Evolutionary conservation across 2,797 vertebrate species (phyloP).

Genomic region (Mus caroli): DNA sequence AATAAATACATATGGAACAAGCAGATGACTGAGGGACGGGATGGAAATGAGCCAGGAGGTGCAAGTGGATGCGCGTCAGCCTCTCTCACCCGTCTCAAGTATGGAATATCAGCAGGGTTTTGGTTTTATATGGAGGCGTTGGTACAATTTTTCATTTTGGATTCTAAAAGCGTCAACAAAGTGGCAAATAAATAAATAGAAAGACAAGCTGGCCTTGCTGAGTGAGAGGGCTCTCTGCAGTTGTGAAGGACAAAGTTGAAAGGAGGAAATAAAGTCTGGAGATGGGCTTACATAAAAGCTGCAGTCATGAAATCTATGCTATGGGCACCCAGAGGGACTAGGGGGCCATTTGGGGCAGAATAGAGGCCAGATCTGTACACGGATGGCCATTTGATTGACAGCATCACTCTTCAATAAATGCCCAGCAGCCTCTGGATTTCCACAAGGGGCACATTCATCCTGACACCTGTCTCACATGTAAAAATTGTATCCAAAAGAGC

Average conservation of each 20-base stretch:
- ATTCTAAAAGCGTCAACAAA: neutral
- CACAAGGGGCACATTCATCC: neutral
- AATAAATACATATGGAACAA: neutral
- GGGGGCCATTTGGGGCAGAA: neutral
- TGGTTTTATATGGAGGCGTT: neutral
- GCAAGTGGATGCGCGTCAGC: rapidly evolving
- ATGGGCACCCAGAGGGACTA: rapidly evolving
- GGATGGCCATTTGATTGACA: neutral
- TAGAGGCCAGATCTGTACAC: neutral
- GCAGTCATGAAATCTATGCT: neutral
- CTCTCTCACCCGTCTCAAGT: too few species aligned
- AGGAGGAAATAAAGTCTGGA: neutral
- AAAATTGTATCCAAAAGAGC: neutral
- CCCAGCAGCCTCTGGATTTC: neutral
- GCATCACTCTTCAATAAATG: neutral
- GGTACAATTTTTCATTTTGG: neutral
- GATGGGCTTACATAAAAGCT: neutral
- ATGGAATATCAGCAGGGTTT: neutral
- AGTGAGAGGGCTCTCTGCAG: neutral
- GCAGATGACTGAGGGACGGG: neutral
- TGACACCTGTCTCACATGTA: neutral
- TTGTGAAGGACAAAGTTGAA: neutral
- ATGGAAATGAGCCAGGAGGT: too few species aligned
- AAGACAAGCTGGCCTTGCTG: neutral
- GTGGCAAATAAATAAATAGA: neutral